Evolutionary conservation across 2,888 invertebrate species (phyloP).

Genomic region (Stenotaenia linearis): DNA sequence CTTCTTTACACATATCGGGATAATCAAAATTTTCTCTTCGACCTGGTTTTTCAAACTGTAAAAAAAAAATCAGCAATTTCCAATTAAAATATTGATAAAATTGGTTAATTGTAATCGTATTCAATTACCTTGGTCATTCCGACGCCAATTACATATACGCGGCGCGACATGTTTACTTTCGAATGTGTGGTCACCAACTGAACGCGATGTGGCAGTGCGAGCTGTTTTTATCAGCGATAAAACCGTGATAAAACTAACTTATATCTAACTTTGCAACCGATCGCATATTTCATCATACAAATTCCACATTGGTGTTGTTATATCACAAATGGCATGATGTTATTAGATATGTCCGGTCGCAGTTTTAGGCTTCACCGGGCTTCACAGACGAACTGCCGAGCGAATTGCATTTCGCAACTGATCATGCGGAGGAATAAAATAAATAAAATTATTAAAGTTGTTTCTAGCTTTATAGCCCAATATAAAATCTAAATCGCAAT

Average conservation of each 20-base stretch:
- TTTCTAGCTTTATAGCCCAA: too few relatives aligned
- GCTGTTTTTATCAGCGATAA: too few relatives aligned
- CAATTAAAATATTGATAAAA: background rate
- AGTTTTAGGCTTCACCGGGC: too few relatives aligned
- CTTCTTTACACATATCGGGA: slow-evolving; percentile 90
- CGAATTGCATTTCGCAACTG: too few relatives aligned
- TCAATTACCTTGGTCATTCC: slow-evolving; percentile 84
- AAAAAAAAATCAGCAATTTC: slow-evolving; percentile 34
- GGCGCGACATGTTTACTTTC: slow-evolving; percentile 38
- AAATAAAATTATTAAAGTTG: too few relatives aligned
- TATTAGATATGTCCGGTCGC: background rate
- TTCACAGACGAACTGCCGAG: too few relatives aligned
- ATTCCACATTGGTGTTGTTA: too few relatives aligned
- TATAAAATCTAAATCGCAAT: too few relatives aligned
- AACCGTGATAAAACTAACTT: background rate
- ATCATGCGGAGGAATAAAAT: too few relatives aligned
- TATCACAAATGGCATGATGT: background rate
- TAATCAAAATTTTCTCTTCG: slow-evolving; percentile 75
- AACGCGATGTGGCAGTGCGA: too few relatives aligned
- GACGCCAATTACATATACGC: slow-evolving; percentile 86
- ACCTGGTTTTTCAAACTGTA: slow-evolving; percentile 87
- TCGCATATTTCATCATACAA: background rate
- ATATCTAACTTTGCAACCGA: background rate
- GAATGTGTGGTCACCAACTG: too few relatives aligned
- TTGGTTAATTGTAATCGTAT: background rate